Evolutionary conservation across 2,888 invertebrate genomes (phyloP).

Genomic region (Cantharis flavilabris): DNA sequence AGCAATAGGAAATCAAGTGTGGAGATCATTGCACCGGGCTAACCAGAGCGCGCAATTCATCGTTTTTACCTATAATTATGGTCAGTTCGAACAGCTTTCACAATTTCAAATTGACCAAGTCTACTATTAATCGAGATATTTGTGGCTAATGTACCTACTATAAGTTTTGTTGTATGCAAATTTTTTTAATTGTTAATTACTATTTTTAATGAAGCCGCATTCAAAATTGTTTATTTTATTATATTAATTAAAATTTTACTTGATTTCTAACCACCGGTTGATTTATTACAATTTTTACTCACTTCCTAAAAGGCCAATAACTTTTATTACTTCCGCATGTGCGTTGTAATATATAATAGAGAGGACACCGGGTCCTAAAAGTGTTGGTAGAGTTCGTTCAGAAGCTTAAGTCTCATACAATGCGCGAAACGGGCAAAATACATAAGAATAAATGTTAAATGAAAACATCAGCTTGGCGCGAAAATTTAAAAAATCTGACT

Average conservation of each 20-base stretch:
- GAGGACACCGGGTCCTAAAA: not conserved
- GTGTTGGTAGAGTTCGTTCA: too few relatives aligned
- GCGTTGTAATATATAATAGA: not conserved
- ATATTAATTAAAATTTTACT: not conserved
- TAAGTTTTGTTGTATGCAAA: not conserved
- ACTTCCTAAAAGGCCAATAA: not conserved
- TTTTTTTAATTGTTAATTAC: not conserved
- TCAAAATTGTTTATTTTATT: not conserved
- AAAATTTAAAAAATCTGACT: too few relatives aligned
- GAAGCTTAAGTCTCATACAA: too few relatives aligned
- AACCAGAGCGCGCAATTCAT: slow-evolving; percentile 25
- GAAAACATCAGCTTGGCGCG: too few relatives aligned
- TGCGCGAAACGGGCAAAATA: too few relatives aligned
- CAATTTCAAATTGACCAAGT: slow-evolving; percentile 15
- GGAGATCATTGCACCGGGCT: slow-evolving; percentile 22
- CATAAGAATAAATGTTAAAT: too few relatives aligned
- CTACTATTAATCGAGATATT: not conserved
- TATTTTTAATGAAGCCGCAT: not conserved
- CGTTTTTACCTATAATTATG: slow-evolving; percentile 25
- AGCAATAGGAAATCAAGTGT: slow-evolving; percentile 22
- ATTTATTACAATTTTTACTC: not conserved
- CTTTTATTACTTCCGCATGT: not conserved
- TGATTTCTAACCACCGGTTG: not conserved
- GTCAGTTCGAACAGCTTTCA: slow-evolving; percentile 20
- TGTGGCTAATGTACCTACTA: not conserved